These are phyloP conservation scores for Iguana delicatissima DNA, from an alignment of 2,797 vertebrate genomes.

Conservation along the genomic window DNA sequence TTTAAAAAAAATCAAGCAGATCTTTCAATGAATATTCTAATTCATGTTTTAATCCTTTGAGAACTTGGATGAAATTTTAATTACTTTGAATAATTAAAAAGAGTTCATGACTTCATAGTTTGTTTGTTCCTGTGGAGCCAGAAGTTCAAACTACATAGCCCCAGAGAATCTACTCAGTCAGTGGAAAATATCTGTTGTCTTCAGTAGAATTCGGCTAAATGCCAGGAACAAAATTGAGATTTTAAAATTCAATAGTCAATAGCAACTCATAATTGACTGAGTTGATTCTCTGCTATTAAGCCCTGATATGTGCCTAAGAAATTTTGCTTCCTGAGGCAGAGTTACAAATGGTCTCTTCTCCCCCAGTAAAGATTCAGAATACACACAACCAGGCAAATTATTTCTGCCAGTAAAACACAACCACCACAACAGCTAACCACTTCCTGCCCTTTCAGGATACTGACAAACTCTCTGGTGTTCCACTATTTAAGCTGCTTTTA, in stretches of 20 bases:
- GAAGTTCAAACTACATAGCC: slow-evolving; percentile 20
- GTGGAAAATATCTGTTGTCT: slow-evolving; percentile 19
- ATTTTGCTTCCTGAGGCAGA: background rate
- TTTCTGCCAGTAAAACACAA: background rate
- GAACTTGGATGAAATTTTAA: slow-evolving; percentile 25
- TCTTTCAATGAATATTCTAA: slow-evolving; percentile 26
- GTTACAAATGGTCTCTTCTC: background rate
- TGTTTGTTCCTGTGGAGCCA: background rate
- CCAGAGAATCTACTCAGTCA: slow-evolving; percentile 18
- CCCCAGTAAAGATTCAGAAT: background rate
- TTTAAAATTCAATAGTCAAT: background rate
- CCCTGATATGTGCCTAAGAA: background rate
- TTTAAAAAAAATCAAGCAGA: slow-evolving; percentile 7
- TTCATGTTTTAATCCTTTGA: slow-evolving; percentile 17
- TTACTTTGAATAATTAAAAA: slow-evolving; percentile 37
- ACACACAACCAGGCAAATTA: background rate
- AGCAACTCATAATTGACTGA: slow-evolving; percentile 1
- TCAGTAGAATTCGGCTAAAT: background rate
- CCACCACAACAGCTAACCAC: background rate
- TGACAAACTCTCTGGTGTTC: background rate
- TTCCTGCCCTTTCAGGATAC: background rate
- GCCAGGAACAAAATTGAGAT: background rate
- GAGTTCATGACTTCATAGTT: slow-evolving; percentile 11
- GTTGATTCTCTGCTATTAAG: background rate
- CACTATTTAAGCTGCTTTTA: background rate